phyloP scores from a whole-genome alignment of 2,797 vertebrate species.

The Centropyge bicolor region DNA sequence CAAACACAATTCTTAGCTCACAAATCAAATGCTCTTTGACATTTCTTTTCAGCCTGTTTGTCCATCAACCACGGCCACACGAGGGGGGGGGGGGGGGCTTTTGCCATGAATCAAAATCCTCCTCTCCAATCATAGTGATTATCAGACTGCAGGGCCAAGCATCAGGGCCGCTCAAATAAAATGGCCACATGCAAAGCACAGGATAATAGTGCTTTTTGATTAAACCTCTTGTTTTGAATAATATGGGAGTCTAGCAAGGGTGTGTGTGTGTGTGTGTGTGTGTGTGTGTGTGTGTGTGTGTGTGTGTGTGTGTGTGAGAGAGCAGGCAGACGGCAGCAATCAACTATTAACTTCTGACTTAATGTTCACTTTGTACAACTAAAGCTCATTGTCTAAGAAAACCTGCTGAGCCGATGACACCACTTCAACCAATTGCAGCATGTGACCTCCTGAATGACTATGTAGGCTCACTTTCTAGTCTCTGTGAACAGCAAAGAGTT shows the following conservation, averaged over 20 bases:
- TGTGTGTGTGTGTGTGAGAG: neutral
- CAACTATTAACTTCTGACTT: slow-evolving; percentile 20
- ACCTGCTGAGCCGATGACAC: slow-evolving; percentile 38
- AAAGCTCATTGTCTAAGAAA: slow-evolving; percentile 21
- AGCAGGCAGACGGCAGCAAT: slow-evolving; percentile 20
- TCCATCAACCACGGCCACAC: slow-evolving; percentile 19
- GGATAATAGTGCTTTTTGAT: slow-evolving; percentile 45
- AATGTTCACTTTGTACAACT: slow-evolving; percentile 45
- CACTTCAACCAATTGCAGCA: slow-evolving; percentile 8
- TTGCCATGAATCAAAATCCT: slow-evolving; percentile 14
- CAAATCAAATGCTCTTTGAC: slow-evolving; percentile 40
- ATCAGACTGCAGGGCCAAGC: slow-evolving; percentile 27
- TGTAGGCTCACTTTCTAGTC: neutral
- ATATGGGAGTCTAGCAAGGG: slow-evolving; percentile 1
- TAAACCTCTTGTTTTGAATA: slow-evolving; percentile 48
- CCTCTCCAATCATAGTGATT: slow-evolving; percentile 47
- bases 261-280: neutral
- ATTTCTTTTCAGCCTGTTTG: slow-evolving; percentile 23
- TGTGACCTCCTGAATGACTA: slow-evolving; percentile 9
- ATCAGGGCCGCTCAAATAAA: slow-evolving; percentile 44
- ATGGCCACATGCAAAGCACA: slow-evolving; percentile 29
- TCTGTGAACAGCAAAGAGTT: slow-evolving; percentile 2
- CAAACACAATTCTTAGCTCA: slow-evolving; percentile 24
- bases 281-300: neutral
- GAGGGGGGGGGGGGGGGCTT: slow-evolving; percentile 19